Percentiles rank a stretch among this genome's conserved stretches.
phyloP scores from a whole-genome alignment of 2,888 invertebrate genomes.

The Netelia virgata region DNA sequence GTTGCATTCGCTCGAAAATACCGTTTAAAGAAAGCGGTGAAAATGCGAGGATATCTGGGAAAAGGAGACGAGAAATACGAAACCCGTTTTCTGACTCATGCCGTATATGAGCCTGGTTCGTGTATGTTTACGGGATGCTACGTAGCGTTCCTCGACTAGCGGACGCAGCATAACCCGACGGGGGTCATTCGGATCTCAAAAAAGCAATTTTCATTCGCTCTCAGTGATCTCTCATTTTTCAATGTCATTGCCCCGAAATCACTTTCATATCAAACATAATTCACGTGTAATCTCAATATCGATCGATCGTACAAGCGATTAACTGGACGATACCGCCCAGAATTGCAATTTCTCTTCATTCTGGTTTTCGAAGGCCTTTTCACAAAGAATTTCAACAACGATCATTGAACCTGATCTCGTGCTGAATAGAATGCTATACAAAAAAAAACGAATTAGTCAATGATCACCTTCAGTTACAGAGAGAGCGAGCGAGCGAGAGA shows the following conservation, averaged over 20 bases:
- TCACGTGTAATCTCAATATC: background rate
- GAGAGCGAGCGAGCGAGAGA: too few relatives aligned
- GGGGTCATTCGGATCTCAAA: background rate
- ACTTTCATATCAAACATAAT: background rate
- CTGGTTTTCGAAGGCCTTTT: slow-evolving; percentile 27
- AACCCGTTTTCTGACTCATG: slow-evolving; percentile 74
- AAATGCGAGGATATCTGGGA: slow-evolving; percentile 72
- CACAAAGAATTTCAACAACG: slow-evolving; percentile 39
- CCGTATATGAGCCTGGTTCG: background rate
- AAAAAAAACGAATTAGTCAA: slow-evolving; percentile 12
- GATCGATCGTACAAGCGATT: slow-evolving; percentile 29
- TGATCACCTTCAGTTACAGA: slow-evolving; percentile 1
- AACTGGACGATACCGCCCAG: slow-evolving; percentile 46
- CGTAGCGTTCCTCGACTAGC: slow-evolving; percentile 3
- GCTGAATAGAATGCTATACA: background rate
- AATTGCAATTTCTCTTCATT: slow-evolving; percentile 48
- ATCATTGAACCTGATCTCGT: slow-evolving; percentile 46
- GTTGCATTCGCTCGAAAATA: slow-evolving; percentile 8
- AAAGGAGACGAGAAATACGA: slow-evolving; percentile 68
- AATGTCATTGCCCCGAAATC: background rate
- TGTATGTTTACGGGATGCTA: background rate
- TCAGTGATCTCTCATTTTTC: slow-evolving; percentile 25
- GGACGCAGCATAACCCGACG: background rate
- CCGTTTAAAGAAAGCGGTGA: slow-evolving; percentile 81
- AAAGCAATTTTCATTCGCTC: background rate